These are phyloP conservation scores for Meles meles DNA, from an alignment of 2,113 vertebrate genomes.

Conservation along the genomic window DNA sequence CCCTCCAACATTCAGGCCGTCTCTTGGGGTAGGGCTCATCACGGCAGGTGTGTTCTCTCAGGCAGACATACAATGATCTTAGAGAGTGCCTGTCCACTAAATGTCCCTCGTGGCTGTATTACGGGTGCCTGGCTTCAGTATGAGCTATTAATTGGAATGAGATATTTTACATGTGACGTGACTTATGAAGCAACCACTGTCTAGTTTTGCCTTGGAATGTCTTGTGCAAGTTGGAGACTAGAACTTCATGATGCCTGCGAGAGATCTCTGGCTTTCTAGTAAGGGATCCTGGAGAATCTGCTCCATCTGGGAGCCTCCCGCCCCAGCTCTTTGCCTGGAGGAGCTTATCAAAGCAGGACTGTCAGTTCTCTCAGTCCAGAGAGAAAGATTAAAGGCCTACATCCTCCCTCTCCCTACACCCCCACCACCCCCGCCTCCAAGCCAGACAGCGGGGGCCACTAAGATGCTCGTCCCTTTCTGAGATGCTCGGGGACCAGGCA, in stretches of 20 bases:
- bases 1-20: neutral
- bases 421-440: neutral
- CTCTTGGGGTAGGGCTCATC: neutral
- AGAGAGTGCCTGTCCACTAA: neutral
- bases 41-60: neutral
- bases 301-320: neutral
- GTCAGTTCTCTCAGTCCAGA: neutral
- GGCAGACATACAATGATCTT: neutral
- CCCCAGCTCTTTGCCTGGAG: neutral
- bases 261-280: neutral
- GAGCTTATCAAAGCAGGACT: neutral
- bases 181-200: neutral
- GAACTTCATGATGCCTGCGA: neutral
- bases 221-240: neutral
- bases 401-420: neutral
- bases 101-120: neutral
- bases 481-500: neutral
- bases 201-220: neutral
- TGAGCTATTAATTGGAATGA: neutral
- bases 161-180: neutral
- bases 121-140: neutral
- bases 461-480: neutral
- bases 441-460: neutral
- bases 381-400: neutral
- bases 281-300: neutral